Evolutionary conservation across 2,113 vertebrate species (phyloP), one percentile per base, ranked within the genome.

Genomic region (Ammodytes marinus): DNA sequence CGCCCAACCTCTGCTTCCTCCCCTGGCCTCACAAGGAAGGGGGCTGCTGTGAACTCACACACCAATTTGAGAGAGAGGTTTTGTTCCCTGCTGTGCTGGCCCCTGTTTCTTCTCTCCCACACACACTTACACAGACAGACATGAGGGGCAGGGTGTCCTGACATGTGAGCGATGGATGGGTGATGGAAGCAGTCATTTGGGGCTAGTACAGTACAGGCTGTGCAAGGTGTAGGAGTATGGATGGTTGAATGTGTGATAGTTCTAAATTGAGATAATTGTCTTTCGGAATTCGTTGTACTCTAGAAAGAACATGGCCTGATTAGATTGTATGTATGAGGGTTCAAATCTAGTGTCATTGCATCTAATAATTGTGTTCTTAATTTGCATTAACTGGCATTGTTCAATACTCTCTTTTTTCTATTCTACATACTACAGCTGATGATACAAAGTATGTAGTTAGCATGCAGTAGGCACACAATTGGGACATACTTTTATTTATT

Each of bases 11-110:
- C 90, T 82, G 74, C 82, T 74, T 74, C 89, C 88, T 89, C 53
- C 27, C 42, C 77, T 70, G 81, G 89, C 83, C 80, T 92, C 88
- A 69, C 80, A 69, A 27, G 27, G 27, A 27, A 27, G 90, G 85
- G 87, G 88, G 69, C 74, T 63, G 63, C 84, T 66, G 86, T 86
- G 85, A 91, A 91, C 92, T 83, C 55, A 6, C 68, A 60, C 86
- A 85, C 78, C 89, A 91, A 90, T 93, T 92, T 92, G 80, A 90
- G 87, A 77, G 85, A 85, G 80, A 84, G 86, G 54, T 74, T 27
- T 84, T 63, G 53, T 85, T 86, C 89, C 87, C 17, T 27, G 73
- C 82, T 82, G 84, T 8, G 84, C 68, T 71, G 79, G 77, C 70
- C 84, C 27, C 86, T 82, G 86, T 87, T 90, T 86, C 79, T 86